Conservation (phyloP, 2,797 vertebrate species). For the Alcedo quadribrachys region DNA sequence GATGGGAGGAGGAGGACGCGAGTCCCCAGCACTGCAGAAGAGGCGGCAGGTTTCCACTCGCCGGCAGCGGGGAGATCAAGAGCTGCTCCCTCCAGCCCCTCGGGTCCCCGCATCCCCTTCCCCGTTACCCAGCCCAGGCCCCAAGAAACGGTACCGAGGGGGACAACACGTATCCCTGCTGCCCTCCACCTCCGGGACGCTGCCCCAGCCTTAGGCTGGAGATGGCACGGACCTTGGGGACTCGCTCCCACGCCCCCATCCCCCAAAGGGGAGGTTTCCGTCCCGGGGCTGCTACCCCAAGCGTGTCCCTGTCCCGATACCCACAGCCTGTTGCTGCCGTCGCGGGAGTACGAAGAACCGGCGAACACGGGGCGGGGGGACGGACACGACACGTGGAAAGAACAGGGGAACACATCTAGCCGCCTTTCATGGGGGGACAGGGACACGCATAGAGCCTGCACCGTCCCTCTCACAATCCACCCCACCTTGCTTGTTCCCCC, state of each 20-base stretch:
- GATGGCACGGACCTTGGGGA: not conserved
- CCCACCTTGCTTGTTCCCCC: not conserved
- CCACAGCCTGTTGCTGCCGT: conserved; percentile 21
- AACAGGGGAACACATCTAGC: too few relatives aligned
- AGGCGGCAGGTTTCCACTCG: conserved; percentile 31
- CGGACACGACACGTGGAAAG: too few relatives aligned
- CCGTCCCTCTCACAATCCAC: not conserved
- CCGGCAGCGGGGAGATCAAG: not conserved
- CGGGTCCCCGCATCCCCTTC: not conserved
- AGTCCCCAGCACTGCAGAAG: conserved; percentile 36
- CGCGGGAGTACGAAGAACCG: not conserved
- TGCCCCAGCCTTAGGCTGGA: not conserved
- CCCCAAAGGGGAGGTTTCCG: not conserved
- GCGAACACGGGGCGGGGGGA: not conserved
- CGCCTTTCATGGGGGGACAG: not conserved
- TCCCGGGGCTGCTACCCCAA: too few relatives aligned
- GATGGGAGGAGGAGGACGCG: conserved; percentile 16
- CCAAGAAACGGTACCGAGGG: rapidly evolving
- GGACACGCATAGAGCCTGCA: not conserved
- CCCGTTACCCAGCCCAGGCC: not conserved
- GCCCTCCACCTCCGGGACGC: not conserved
- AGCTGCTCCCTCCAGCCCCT: not conserved
- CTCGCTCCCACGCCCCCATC: not conserved
- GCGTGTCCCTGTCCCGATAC: not conserved
- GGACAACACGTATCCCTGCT: not conserved